Evolutionary conservation across 1,140 invertebrate genomes (phyloP).

Genomic region (Caenorhabditis brenneri): DNA sequence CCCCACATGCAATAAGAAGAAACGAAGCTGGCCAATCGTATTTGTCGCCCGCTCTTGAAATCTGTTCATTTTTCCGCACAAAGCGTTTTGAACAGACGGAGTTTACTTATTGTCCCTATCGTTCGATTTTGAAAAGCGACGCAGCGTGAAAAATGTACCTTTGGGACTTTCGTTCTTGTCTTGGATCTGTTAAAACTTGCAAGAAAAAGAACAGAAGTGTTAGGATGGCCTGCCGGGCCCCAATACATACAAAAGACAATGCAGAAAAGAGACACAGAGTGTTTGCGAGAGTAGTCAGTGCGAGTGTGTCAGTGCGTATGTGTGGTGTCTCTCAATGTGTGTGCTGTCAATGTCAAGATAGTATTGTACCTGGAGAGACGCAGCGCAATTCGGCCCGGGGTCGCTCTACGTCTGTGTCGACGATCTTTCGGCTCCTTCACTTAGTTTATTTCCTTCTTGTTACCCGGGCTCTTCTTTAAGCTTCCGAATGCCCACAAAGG

Average conservation of each 20-base stretch:
- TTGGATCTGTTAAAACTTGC: not conserved
- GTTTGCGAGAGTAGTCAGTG: conserved; percentile 27
- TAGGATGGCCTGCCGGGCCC: not conserved
- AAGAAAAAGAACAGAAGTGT: conserved; percentile 7
- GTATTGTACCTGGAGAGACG: conserved; percentile 25
- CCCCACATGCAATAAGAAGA: not conserved
- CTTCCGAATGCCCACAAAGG: not conserved
- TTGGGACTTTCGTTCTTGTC: not conserved
- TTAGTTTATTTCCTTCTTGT: conserved; percentile 36
- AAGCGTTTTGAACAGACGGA: not conserved
- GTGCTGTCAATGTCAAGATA: not conserved
- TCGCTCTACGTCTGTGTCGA: conserved; percentile 39
- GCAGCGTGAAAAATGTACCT: not conserved
- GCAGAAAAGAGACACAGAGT: conserved; percentile 34
- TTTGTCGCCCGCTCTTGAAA: not conserved
- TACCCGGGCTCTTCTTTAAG: conserved; percentile 2
- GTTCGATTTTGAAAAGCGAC: not conserved
- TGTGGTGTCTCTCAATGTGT: conserved; percentile 41
- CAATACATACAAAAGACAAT: conserved; percentile 40
- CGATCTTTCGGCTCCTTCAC: conserved; percentile 35
- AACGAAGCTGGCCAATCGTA: not conserved
- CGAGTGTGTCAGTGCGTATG: conserved; percentile 29
- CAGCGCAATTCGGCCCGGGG: conserved; percentile 26
- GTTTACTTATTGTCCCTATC: no score
- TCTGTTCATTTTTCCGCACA: not conserved